Evolutionary conservation across 1,140 invertebrate species (phyloP), one percentile per base, ranked within the genome.

Genomic region (Ephestia elutella): DNA sequence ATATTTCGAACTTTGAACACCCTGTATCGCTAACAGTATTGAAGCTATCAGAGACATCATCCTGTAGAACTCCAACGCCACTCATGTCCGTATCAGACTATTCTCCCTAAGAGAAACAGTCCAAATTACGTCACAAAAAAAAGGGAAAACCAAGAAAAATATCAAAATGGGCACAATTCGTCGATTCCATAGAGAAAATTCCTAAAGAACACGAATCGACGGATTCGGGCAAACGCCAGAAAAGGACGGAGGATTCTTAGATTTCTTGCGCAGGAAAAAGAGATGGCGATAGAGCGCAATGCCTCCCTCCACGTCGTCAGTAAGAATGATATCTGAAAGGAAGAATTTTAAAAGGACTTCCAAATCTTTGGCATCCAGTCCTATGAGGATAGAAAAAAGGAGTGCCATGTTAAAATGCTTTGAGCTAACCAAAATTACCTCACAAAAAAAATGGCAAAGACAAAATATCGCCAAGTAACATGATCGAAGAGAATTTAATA

Each of bases 351-450:
- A 61, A 56, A 18, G 54, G 3, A 10, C 65, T 0, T 68, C 58
- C 9, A 82, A 78, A 53, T 82, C 78, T 49, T 20, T 84, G 15
- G 71, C 81, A 0, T 70, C 82, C 0, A 85, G 77, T 35, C 81
- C 82, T 0, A 63, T 77, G 55, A 76, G 66, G 50, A 20, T 73
- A 0, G 80, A 82, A 5, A 78, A 67, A 19, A 68, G 62, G 18
- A 60, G 73, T 4, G 72, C 73, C 0, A 68, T 86, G 0, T 32
- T 85, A 0, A 73, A 76, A 49, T 84, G 78, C 30, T 80, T 87
- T 28, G 85, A 87, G 18, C 18, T 86, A n/a, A 3, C 71, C 77
- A 0, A 84, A 78, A 56, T 15, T 75, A 15, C 35, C 65, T 2
- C 5, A 20, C 18, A 69, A 73, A 21, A 75, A 69, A 28, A 56